Percentiles rank a stretch among this genome's conserved stretches.
Conservation (phyloP, 2,113 vertebrate genomes). For the Dermatemys mawii region DNA sequence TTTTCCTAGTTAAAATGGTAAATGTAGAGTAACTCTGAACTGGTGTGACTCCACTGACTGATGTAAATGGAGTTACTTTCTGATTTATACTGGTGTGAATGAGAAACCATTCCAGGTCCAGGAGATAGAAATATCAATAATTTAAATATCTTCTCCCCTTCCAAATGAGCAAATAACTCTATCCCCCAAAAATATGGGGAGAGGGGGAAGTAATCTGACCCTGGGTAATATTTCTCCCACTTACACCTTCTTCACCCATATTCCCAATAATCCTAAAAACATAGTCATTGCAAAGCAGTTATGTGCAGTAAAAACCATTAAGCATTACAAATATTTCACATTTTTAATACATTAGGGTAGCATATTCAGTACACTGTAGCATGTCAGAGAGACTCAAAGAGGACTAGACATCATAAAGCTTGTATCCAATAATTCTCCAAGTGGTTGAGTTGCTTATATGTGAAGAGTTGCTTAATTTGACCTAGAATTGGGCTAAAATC, state of each 20-base stretch:
- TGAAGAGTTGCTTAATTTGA: background rate
- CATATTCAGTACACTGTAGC: background rate
- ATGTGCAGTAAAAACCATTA: background rate
- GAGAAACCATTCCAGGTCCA: background rate
- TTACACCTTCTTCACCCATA: background rate
- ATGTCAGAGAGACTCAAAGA: background rate
- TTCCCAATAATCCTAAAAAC: background rate
- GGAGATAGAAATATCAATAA: background rate
- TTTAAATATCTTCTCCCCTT: background rate
- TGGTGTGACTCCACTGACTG: background rate
- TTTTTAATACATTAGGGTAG: background rate
- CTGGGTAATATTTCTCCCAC: background rate
- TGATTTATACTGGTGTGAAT: background rate
- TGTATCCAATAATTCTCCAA: background rate
- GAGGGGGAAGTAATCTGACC: background rate
- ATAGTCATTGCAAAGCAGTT: background rate
- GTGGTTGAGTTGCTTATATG: background rate
- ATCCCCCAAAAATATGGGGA: background rate
- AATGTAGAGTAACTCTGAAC: background rate
- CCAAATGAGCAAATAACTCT: background rate
- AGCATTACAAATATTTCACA: background rate
- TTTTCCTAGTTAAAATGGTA: background rate
- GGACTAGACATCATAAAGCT: background rate
- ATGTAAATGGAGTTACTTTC: background rate
- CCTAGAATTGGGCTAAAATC: background rate